phyloP scores from a whole-genome alignment of 2,888 invertebrate genomes.

The Harpalus rufipes region DNA sequence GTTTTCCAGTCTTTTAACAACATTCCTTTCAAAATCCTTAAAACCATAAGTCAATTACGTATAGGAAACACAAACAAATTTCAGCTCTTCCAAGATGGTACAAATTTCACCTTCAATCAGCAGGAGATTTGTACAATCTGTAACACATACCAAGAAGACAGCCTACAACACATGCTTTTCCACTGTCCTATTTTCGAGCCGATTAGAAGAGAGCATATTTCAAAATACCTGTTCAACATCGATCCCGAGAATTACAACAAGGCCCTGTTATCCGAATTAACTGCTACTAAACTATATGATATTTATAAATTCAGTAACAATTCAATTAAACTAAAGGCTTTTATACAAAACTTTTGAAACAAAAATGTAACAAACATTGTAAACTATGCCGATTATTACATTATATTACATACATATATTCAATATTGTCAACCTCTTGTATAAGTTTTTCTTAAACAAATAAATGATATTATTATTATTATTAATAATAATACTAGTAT shows the following conservation, averaged over 20 bases:
- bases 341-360: too few relatives aligned
- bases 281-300: too few relatives aligned
- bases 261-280: not conserved
- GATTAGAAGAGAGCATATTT: not conserved
- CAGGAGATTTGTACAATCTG: not conserved
- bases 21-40: not conserved
- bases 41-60: not conserved
- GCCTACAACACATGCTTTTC: not conserved
- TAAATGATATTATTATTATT: too few relatives aligned
- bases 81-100: too few relatives aligned
- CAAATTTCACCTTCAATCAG: not conserved
- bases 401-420: too few relatives aligned
- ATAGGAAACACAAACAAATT: not conserved
- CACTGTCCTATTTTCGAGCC: not conserved
- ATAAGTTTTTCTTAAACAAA: too few relatives aligned
- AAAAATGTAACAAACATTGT: too few relatives aligned
- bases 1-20: not conserved
- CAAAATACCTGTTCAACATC: not conserved
- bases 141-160: not conserved
- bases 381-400: too few relatives aligned
- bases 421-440: too few relatives aligned
- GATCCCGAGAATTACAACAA: not conserved
- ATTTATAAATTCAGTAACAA: too few relatives aligned
- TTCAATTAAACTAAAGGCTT: too few relatives aligned
- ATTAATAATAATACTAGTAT: too few relatives aligned